Base-by-base conservation (phyloP, 2,888 invertebrate species). In the Pammene fasciana region DNA sequence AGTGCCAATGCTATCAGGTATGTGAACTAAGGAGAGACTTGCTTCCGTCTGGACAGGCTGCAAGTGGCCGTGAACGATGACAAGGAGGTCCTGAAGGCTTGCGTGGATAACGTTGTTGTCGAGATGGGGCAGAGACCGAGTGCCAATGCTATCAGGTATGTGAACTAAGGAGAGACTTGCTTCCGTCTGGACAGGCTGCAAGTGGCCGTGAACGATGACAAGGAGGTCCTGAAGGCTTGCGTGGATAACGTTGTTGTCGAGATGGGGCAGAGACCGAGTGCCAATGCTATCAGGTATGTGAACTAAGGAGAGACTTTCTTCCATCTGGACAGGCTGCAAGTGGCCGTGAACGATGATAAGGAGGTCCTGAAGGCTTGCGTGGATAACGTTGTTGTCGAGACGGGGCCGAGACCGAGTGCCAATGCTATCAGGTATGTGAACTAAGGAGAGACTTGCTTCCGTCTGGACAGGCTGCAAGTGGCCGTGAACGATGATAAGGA, bases 61-160 rank as follows among this genome's bases (percentile, higher is more conserved):
- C 95, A 95, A 76, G 86, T 98, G 46, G 93, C 95, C 5, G 91
- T 98, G 13, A 92, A 91, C 5, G 96, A 97, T 82, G 94, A 75
- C 0, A 72, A 70, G 0, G 87, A 88, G 70, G 86, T 92, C 18
- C 81, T 94, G 62, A 88, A 89, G 43, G 92, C 91, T 0, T 81
- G 82, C 18, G 89, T 93, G 1, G 91, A 93, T 50, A 81, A 83
- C 61, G 91, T 90, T 1, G 82, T 79, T 34, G 93, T 98, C 10
- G 86, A 98, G 76, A 90, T 97, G 72, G 94, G 95, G 64, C 97
- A 97, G 75, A 91, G 98, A 73, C 96, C 97, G 10, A 94, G 97
- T 38, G 96, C 95, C 18, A 95, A 94, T 77, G 97, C 96, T 41
- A 82, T 97, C 65, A 94, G 94, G 97, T 96, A 90, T 75, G 71